phyloP scores from a whole-genome alignment of 2,888 invertebrate genomes.

The Lasioglossum leucozonium region DNA sequence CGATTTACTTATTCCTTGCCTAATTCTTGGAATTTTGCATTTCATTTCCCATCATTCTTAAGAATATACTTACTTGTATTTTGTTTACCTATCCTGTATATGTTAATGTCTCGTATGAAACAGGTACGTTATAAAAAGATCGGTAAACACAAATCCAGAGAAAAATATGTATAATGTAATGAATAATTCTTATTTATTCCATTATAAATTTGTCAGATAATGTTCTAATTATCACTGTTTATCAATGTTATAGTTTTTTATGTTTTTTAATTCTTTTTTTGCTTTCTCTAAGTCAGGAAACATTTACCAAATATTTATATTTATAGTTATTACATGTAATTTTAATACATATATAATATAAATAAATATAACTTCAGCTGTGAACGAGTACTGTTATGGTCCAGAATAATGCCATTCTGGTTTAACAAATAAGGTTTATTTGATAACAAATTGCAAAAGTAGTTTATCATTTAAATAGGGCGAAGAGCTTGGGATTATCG shows the following conservation, averaged over 20 bases:
- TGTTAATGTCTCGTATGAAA: conserved; percentile 94
- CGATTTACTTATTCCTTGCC: conserved; percentile 92
- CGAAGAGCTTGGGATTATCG: no score
- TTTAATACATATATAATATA: background rate
- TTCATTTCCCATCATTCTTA: conserved; percentile 93
- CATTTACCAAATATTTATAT: background rate
- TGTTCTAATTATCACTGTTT: background rate
- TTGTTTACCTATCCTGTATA: conserved; percentile 91
- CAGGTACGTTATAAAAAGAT: conserved; percentile 89
- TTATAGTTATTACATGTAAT: background rate
- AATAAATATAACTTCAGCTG: background rate
- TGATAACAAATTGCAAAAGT: background rate
- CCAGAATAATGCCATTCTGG: background rate
- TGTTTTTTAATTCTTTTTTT: background rate
- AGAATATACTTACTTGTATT: conserved; percentile 91
- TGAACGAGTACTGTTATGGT: background rate
- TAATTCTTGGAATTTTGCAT: conserved; percentile 93
- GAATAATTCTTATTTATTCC: background rate
- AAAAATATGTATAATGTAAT: conserved; percentile 68
- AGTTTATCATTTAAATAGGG: no score
- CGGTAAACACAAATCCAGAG: conserved; percentile 78
- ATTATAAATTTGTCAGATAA: background rate
- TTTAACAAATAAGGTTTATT: background rate
- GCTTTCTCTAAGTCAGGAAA: background rate
- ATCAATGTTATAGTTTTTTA: background rate